Percentiles rank a stretch among this genome's conserved stretches.
Evolutionary conservation across 2,113 vertebrate genomes (phyloP).

Genomic region (Pelecanoides urinatrix): DNA sequence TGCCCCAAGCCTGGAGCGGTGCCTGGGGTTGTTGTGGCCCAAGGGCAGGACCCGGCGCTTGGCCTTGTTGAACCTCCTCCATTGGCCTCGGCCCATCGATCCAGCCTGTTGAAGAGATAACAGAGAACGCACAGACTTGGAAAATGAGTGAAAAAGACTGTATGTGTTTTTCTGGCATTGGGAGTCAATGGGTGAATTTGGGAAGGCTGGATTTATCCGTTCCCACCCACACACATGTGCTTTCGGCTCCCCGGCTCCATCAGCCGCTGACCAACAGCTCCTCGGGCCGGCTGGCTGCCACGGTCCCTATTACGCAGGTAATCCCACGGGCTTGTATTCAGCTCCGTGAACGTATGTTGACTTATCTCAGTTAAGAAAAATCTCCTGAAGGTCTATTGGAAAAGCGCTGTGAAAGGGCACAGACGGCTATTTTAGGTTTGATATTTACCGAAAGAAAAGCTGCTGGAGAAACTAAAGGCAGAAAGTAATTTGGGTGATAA

Average conservation of each 20-base stretch:
- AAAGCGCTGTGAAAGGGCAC: neutral
- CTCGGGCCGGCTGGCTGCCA: rapidly evolving
- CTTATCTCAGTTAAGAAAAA: neutral
- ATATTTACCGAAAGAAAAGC: neutral
- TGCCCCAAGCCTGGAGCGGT: too few relatives aligned
- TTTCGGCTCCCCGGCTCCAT: rapidly evolving
- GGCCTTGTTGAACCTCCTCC: too few relatives aligned
- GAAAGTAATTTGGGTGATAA: neutral
- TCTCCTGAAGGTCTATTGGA: rapidly evolving
- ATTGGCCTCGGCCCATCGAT: too few relatives aligned
- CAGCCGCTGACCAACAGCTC: rapidly evolving
- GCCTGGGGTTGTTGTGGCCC: too few relatives aligned
- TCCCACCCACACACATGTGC: rapidly evolving
- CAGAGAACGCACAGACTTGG: neutral
- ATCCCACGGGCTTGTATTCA: rapidly evolving
- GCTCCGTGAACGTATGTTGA: rapidly evolving
- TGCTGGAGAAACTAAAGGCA: neutral
- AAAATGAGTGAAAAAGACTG: neutral
- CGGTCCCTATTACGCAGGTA: rapidly evolving
- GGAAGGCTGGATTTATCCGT: neutral
- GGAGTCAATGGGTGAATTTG: rapidly evolving
- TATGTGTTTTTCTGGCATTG: neutral
- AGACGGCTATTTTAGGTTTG: neutral
- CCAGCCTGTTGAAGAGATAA: too few relatives aligned
- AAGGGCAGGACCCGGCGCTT: too few relatives aligned